Conservation (phyloP, 2,888 invertebrate genomes). For the Ennomos quercinarius region DNA sequence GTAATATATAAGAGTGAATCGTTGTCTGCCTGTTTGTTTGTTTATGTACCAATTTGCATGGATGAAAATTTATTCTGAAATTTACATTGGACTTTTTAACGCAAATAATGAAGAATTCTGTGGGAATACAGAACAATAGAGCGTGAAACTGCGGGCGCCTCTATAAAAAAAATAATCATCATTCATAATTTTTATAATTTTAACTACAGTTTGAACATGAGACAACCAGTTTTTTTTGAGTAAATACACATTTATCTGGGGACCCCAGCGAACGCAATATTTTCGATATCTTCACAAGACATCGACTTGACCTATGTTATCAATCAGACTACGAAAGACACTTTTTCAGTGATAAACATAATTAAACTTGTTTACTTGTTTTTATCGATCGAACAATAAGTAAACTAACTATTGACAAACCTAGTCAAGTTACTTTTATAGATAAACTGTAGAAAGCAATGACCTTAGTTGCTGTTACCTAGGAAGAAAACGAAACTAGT, state of each 20-base stretch:
- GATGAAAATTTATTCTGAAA: no score
- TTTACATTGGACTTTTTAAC: no score
- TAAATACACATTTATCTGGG: conserved; percentile 17
- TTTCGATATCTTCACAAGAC: conserved; percentile 16
- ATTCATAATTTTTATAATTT: background rate
- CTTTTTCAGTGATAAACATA: conserved; percentile 13
- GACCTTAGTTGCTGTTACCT: conserved; percentile 7
- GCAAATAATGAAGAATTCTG: no score
- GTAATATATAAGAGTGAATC: no score
- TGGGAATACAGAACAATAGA: no score
- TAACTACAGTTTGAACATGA: background rate
- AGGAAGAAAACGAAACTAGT: background rate
- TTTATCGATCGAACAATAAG: conserved; percentile 9
- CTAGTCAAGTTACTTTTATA: conserved; percentile 14
- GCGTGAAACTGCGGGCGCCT: no score
- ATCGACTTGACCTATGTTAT: conserved; percentile 20
- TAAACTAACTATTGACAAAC: conserved; percentile 1
- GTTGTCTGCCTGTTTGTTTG: no score
- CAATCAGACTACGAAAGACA: conserved; percentile 15
- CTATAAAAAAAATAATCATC: no score
- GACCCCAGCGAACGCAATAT: conserved; percentile 35
- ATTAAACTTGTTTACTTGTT: conserved; percentile 32
- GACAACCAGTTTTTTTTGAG: conserved; percentile 14
- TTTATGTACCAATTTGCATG: no score
- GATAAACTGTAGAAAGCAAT: conserved; percentile 12